Percentiles rank a stretch among this genome's conserved stretches.
Conservation (phyloP, 2,797 vertebrate species). For the Lindbergichthys nudifrons region DNA sequence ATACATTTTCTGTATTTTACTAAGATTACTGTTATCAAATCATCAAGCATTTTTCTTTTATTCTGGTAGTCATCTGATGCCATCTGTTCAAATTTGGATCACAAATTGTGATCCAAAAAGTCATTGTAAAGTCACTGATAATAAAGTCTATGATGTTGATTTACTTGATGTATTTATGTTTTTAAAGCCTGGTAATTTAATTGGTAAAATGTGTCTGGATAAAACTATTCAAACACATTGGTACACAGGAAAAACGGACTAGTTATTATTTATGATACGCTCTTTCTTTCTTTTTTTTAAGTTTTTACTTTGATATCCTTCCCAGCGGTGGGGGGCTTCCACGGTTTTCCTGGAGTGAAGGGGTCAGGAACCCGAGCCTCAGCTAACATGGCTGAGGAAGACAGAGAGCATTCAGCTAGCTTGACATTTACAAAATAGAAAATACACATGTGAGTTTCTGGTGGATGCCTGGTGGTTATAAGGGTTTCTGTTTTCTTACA, state of each 20-base stretch:
- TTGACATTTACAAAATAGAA: not conserved
- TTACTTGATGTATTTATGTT: no score
- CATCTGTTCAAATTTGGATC: no score
- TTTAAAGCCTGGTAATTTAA: no score
- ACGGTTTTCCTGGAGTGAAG: slow-evolving; percentile 12
- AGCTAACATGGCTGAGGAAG: slow-evolving; percentile 63
- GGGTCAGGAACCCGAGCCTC: slow-evolving; percentile 23
- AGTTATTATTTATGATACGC: not conserved
- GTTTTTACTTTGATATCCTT: slow-evolving; percentile 51
- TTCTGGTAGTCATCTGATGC: no score
- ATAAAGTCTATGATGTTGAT: no score
- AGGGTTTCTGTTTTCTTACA: not conserved
- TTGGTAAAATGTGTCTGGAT: no score
- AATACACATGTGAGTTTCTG: not conserved
- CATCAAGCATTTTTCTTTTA: no score
- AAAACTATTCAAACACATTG: not conserved
- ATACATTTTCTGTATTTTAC: no score
- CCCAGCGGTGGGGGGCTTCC: slow-evolving; percentile 9
- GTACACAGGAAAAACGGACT: not conserved
- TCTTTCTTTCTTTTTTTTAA: not conserved
- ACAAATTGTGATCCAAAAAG: no score
- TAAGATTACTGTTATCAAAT: no score
- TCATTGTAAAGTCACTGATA: no score
- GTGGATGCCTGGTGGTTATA: not conserved
- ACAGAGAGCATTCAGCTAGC: not conserved